Evolutionary conservation across 2,113 vertebrate species (phyloP).

Genomic region (Corythornis vintsioides): DNA sequence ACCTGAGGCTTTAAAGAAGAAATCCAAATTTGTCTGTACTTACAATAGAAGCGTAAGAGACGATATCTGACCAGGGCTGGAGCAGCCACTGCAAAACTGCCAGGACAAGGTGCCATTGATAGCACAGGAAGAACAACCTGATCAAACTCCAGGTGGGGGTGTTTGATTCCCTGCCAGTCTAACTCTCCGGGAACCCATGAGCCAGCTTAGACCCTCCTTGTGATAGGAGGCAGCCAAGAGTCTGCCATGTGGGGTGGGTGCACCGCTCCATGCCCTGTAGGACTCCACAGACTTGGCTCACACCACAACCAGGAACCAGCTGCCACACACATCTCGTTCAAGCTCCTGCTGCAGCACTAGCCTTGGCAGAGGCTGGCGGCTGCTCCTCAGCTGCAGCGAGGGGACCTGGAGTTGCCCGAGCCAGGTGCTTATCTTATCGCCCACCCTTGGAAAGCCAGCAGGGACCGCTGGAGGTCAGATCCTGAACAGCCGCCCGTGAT

Average conservation of each 20-base stretch:
- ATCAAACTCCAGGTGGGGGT: background rate
- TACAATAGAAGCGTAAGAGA: background rate
- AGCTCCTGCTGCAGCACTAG: background rate
- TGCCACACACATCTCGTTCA: background rate
- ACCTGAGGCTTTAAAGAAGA: background rate
- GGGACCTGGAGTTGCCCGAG: background rate
- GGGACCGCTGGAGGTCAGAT: background rate
- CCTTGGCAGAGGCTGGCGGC: background rate
- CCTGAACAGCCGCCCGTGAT: rapidly evolving
- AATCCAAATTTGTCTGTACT: background rate
- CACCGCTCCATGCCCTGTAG: rapidly evolving
- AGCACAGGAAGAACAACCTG: background rate
- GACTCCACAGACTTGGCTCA: background rate
- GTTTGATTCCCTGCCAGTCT: background rate
- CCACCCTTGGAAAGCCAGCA: rapidly evolving
- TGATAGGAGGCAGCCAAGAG: background rate
- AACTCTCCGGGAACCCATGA: rapidly evolving
- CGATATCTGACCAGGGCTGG: background rate
- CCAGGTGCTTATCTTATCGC: background rate
- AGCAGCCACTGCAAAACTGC: background rate
- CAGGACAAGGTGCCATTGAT: rapidly evolving
- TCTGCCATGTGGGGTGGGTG: rapidly evolving
- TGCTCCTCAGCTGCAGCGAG: background rate
- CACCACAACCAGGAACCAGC: background rate
- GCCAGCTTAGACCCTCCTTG: background rate